A percentile compares a stretch with the other conserved stretches of the same genome.
These are phyloP conservation scores for Trachythela sp. DNA, from an alignment of 64 coral and sea anemone genomes.

Conservation along the genomic window DNA sequence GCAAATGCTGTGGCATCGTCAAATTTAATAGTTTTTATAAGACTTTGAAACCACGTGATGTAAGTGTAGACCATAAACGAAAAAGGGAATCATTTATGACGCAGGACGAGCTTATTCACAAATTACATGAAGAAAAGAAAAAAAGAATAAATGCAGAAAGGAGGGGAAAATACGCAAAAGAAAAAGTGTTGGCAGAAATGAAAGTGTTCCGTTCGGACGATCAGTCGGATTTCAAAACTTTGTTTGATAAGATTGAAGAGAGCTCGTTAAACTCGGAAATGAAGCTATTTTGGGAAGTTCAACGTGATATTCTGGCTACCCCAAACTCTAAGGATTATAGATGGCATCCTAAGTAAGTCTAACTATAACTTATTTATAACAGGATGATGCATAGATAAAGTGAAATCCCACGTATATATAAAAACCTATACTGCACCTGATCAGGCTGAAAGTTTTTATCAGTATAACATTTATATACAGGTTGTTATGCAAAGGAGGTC, in stretches of 20 bases:
- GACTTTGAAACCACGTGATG: neutral
- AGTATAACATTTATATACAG: too few species aligned
- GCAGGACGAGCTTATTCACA: neutral
- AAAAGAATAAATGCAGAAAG: slow-evolving; percentile 1
- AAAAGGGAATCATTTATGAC: slow-evolving; percentile 1
- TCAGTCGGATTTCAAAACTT: neutral
- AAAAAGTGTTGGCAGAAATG: neutral
- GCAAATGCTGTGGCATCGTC: neutral
- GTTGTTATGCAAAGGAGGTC: too few species aligned
- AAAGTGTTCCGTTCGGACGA: neutral
- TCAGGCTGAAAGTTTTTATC: too few species aligned
- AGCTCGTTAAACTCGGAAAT: slow-evolving; percentile 4
- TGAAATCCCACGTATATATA: neutral
- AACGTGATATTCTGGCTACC: neutral
- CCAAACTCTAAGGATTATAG: slow-evolving; percentile 6
- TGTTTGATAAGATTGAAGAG: neutral
- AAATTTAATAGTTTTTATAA: neutral
- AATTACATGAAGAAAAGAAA: slow-evolving; percentile 12
- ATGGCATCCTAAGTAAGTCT: slow-evolving; percentile 54
- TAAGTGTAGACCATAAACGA: neutral
- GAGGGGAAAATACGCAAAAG: slow-evolving; percentile 23
- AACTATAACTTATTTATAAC: neutral
- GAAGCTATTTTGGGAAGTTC: slow-evolving; percentile 44
- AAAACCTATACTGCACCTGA: too few species aligned
- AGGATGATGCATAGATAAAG: neutral